Percentiles rank a stretch among this genome's conserved stretches.
These are phyloP conservation scores for Tilapia sparmanii DNA, from an alignment of 2,113 vertebrate species.

Conservation along the genomic window DNA sequence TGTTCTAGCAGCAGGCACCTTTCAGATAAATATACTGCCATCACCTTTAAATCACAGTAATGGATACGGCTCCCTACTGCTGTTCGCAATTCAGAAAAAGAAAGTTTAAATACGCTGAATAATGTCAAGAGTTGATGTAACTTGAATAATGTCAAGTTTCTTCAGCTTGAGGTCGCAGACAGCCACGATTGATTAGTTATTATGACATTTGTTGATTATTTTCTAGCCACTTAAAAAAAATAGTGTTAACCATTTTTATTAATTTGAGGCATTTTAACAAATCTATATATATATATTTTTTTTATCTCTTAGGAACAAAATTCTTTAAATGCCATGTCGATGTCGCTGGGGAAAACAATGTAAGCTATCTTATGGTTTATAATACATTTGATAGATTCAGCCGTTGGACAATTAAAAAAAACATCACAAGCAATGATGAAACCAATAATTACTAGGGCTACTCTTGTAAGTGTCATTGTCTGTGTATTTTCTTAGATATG, in stretches of 20 bases:
- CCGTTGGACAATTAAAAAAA: background rate
- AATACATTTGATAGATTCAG: background rate
- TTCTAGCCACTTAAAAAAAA: background rate
- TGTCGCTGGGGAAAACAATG: background rate
- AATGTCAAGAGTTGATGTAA: background rate
- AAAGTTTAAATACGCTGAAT: background rate
- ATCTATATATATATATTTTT: accelerated
- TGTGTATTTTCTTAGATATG: background rate
- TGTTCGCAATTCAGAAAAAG: background rate
- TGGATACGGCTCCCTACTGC: background rate
- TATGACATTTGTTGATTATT: background rate
- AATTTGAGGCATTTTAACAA: background rate
- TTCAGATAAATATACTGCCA: background rate
- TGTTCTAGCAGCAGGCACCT: background rate
- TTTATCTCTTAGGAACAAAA: background rate
- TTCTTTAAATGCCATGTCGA: background rate
- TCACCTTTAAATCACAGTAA: background rate
- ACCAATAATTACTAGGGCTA: background rate
- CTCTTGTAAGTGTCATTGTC: background rate
- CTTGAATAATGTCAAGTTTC: background rate
- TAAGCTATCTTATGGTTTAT: background rate
- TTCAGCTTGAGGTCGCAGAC: background rate
- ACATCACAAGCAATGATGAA: background rate
- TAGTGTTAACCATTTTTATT: background rate
- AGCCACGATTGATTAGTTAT: background rate